phyloP scores from a whole-genome alignment of 2,888 invertebrate genomes.

The Leptopilina drosophilae region DNA sequence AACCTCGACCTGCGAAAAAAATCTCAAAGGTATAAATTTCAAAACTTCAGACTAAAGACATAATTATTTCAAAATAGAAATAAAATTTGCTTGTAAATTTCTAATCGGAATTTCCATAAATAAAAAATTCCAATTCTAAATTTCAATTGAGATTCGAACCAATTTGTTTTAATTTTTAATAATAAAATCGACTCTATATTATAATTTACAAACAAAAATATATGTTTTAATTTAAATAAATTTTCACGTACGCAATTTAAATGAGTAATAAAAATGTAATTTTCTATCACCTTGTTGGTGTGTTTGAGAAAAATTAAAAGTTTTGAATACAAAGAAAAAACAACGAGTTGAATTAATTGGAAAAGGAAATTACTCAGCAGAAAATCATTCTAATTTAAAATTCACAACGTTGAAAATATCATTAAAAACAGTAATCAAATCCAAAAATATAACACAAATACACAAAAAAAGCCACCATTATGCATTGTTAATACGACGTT shows the following conservation, averaged over 20 bases:
- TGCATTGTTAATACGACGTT: neutral
- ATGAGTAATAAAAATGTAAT: neutral
- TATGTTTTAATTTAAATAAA: neutral
- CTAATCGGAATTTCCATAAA: neutral
- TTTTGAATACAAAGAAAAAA: slow-evolving; percentile 1
- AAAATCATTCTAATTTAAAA: slow-evolving; percentile 11
- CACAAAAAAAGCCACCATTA: neutral
- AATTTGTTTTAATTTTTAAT: neutral
- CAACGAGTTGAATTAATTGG: slow-evolving; percentile 7
- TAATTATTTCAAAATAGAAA: neutral
- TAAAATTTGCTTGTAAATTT: neutral
- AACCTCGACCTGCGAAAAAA: slow-evolving; percentile 18
- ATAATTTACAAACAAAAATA: no score
- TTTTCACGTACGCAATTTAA: neutral
- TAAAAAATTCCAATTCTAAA: neutral
- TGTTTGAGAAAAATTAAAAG: slow-evolving; percentile 4
- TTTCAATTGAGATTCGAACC: no score
- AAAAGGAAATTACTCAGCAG: slow-evolving; percentile 26
- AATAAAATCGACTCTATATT: neutral
- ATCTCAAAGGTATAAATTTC: neutral
- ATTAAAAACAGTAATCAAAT: neutral
- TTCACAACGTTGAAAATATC: neutral
- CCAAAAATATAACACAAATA: neutral
- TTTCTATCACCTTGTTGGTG: neutral
- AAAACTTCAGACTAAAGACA: neutral